Evolutionary conservation across 2,888 invertebrate species (phyloP), one percentile per base, ranked within the genome.

Genomic region (Agrenia bidenticulata): DNA sequence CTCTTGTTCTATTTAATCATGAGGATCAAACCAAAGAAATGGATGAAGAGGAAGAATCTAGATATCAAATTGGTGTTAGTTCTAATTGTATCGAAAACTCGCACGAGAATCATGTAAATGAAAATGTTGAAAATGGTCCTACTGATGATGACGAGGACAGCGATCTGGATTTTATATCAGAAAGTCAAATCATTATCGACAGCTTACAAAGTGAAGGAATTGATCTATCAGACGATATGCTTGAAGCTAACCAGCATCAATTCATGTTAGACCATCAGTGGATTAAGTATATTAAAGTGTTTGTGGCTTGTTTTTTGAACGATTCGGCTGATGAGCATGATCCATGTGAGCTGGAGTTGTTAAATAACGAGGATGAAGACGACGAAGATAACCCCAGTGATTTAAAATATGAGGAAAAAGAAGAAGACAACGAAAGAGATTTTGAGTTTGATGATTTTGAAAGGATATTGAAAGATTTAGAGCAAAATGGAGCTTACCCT

Each of bases 381-480:
- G 54, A 61, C 42, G 42, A 9, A 23, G 53, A 32, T 1, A 23
- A 2, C 2, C 19, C 26, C n/a, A 41, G 39, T 51, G 7, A n/a
- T n/a, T 9, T 27, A 27, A 19, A 9, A 17, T n/a, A 27, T 56
- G 56, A 57, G 15, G 5, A 11, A 32, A 32, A 32, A 4, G 32
- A 11, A 32, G 32, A 11, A 32, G 32, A 32, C 5, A 15, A 19
- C 5, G 45, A 45, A 9, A n/a, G 15, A 45, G 45, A 45, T 9
- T 11, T 15, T 45, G 32, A 32, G 5, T 32, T 32, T 32, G 27
- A 59, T 13, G 24, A 32, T 15, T 60, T 66, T 24, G n/a, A 51
- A 23, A 56, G 51, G 15, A 57, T 67, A 9, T 21, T 63, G 11
- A 51, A 57, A 13, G 67, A 67, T 63, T 55, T 64, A 9, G 50